Base-by-base conservation (phyloP, 2,113 vertebrate species). In the Saimiri boliviensis region DNA sequence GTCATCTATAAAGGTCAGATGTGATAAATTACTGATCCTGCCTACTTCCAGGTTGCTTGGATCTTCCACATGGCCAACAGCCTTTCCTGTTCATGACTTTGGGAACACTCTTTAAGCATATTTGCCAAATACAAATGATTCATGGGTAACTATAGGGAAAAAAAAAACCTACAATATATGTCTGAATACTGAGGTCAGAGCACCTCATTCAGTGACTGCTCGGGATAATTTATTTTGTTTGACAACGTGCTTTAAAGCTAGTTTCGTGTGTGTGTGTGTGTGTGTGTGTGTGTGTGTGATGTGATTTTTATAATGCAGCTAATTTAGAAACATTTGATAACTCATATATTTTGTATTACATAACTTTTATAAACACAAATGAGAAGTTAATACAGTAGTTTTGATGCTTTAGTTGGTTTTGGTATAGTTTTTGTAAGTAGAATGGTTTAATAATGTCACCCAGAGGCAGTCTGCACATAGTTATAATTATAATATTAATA, bases 51-150 rank as follows among this genome's bases (percentile, higher is more conserved):
- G 21, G 10, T 80, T n/a, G 49, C 49, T 70, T 92, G 89, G 25
- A 23, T 56, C 25, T 84, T 4, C 17, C 27, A 66, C 6, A 4
- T 77, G 19, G 30, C 35, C 66, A 93, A 92, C 85, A 88, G 27
- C 23, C 30, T 79, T 86, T 63, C 17, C 73, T 45, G 60, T 83
- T 37, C 5, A 76, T 79, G 14, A 66, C 5, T 68, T 90, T 52
- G 73, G 52, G 86, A 71, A 13, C 21, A 86, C 2, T 68, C 25
- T 73, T 81, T 93, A 89, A 82, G 8, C 21, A 40, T 76, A 58
- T 40, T 77, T 95, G 5, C 14, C 42, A 90, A 91, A 21, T 71
- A 92, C 73, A 87, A 93, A 87, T 90, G 12, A 87, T 42, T 86
- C 37, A 40, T 84, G 25, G 30, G 52, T 81, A 92, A 71, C 7